These are phyloP conservation scores for Meles meles DNA, from an alignment of 2,113 vertebrate species.

Conservation along the genomic window DNA sequence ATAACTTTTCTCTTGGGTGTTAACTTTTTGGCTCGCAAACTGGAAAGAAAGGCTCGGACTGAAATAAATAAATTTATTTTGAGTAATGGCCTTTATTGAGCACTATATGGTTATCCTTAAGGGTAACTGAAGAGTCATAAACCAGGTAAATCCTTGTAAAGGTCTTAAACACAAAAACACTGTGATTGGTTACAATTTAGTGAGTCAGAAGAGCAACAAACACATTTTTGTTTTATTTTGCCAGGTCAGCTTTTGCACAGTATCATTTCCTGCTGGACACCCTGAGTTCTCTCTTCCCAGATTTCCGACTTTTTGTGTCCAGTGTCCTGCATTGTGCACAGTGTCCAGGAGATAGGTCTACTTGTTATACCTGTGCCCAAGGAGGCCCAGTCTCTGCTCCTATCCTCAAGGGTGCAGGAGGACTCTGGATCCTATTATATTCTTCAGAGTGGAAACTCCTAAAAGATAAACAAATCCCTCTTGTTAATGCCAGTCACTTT, in stretches of 20 bases:
- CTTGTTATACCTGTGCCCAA: neutral
- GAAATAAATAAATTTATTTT: conserved; percentile 90
- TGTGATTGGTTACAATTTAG: neutral
- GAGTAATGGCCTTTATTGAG: conserved; percentile 79
- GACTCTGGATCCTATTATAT: neutral
- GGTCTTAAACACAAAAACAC: neutral
- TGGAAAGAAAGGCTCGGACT: conserved; percentile 90
- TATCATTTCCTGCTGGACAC: neutral
- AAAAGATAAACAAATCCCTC: neutral
- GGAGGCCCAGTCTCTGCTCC: neutral
- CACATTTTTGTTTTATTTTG: neutral
- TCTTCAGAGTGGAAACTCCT: neutral
- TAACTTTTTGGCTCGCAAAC: conserved; percentile 78
- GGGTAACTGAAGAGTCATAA: neutral
- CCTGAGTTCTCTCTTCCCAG: neutral
- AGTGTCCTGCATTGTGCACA: neutral
- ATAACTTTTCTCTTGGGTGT: conserved; percentile 16
- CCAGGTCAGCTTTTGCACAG: neutral
- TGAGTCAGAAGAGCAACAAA: neutral
- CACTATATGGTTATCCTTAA: neutral
- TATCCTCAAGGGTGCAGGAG: neutral
- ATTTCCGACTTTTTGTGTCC: neutral
- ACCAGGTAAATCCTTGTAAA: neutral
- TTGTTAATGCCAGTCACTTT: neutral
- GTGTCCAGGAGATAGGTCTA: neutral